A percentile compares a stretch with the other conserved stretches of the same genome.
Conservation (phyloP, 2,113 vertebrate species). For the Rostratula benghalensis region DNA sequence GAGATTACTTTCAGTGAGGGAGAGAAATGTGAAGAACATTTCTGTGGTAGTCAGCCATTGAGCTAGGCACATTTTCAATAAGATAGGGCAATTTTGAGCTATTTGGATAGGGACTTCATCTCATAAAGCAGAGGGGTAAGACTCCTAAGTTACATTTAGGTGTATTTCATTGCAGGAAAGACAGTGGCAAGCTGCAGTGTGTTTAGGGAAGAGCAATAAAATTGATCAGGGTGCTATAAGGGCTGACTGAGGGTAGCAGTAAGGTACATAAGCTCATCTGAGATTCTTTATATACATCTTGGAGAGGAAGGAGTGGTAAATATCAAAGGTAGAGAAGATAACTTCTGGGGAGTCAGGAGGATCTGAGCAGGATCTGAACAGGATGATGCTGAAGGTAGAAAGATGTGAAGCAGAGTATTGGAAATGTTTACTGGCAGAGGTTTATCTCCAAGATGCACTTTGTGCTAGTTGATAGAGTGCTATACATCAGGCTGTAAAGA, state of each 20-base stretch:
- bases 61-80: background rate
- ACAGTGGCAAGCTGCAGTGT: background rate
- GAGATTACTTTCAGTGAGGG: slow-evolving; percentile 5
- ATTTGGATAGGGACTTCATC: background rate
- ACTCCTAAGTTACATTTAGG: background rate
- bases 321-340: background rate
- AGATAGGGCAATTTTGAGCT: background rate
- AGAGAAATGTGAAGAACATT: background rate
- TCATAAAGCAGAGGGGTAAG: background rate
- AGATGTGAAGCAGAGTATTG: background rate
- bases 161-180: background rate
- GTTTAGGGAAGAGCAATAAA: background rate
- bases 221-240: background rate
- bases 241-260: background rate
- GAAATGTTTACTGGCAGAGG: background rate
- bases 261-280: background rate
- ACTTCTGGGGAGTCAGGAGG: background rate
- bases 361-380: background rate
- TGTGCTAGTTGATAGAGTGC: background rate
- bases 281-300: background rate
- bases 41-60: background rate
- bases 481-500: background rate
- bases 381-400: background rate
- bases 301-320: background rate
- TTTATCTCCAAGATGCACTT: background rate